Evolutionary conservation across 2,888 invertebrate species (phyloP).

Genomic region (Plebejus anna): DNA sequence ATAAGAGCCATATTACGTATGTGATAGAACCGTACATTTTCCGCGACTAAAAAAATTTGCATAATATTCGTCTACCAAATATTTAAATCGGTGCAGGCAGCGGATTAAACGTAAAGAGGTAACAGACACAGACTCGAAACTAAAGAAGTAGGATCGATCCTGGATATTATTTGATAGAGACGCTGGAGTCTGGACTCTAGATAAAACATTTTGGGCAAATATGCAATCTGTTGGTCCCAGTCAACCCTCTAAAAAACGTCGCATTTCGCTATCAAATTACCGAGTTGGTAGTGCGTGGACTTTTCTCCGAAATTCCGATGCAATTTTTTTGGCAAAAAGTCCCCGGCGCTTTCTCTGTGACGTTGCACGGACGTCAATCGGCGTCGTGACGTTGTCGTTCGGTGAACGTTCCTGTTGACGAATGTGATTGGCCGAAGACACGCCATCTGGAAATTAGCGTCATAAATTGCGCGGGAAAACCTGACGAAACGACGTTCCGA

Average conservation of each 20-base stretch:
- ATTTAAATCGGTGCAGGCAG: no score
- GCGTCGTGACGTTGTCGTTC: conserved; percentile 28
- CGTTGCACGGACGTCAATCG: conserved; percentile 17
- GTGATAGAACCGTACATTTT: no score
- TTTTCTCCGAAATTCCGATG: conserved; percentile 11
- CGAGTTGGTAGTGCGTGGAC: not conserved
- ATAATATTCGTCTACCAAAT: no score
- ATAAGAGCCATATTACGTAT: no score
- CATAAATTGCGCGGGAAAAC: conserved; percentile 13
- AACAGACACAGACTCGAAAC: no score
- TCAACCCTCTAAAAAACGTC: not conserved
- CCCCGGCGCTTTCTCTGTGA: conserved; percentile 17
- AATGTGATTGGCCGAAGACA: conserved; percentile 18
- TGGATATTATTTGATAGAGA: no score
- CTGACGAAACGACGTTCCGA: conserved; percentile 8
- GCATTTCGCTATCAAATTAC: not conserved
- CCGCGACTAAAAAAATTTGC: no score
- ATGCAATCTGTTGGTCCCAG: not conserved
- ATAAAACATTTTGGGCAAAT: not conserved
- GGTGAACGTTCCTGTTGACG: conserved; percentile 35
- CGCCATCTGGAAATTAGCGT: not conserved
- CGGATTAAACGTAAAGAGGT: no score
- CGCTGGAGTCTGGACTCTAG: no score
- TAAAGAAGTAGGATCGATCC: no score
- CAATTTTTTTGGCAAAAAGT: not conserved